These are phyloP conservation scores for Sepiola atlantica DNA, from an alignment of 2,888 invertebrate species.

Conservation along the genomic window DNA sequence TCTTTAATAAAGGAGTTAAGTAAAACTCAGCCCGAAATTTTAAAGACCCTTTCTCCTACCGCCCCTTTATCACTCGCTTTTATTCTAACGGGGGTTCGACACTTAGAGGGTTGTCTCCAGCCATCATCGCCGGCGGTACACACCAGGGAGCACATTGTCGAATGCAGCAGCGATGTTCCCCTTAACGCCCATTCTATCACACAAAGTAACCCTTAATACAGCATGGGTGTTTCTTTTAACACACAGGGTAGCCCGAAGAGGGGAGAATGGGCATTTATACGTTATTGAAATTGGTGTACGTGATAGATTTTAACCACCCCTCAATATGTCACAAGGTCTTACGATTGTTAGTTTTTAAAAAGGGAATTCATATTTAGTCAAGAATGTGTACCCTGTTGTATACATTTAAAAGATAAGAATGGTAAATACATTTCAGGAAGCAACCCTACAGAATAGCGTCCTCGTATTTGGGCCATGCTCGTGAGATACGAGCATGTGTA, in stretches of 20 bases:
- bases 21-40: not conserved
- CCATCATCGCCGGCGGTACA: constrained; percentile 12
- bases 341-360: too few relatives aligned
- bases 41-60: not conserved
- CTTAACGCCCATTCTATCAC: constrained; percentile 32
- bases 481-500: too few relatives aligned
- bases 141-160: not conserved
- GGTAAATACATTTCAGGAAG: too few relatives aligned
- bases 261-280: not conserved
- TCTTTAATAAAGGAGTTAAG: not conserved
- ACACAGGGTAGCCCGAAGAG: not conserved
- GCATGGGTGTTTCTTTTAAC: not conserved
- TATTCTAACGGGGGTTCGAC: not conserved
- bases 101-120: not conserved
- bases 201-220: constrained; percentile 32
- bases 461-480: too few relatives aligned
- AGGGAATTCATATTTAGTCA: too few relatives aligned
- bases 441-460: too few relatives aligned
- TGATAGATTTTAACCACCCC: not conserved
- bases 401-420: too few relatives aligned
- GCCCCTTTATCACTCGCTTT: not conserved
- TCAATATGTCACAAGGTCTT: too few relatives aligned
- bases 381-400: too few relatives aligned
- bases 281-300: not conserved
- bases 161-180: not conserved